A percentile compares a stretch with the other conserved stretches of the same genome.
These are phyloP conservation scores for Otolemur garnettii DNA, from an alignment of 2,113 vertebrate genomes.

Conservation along the genomic window DNA sequence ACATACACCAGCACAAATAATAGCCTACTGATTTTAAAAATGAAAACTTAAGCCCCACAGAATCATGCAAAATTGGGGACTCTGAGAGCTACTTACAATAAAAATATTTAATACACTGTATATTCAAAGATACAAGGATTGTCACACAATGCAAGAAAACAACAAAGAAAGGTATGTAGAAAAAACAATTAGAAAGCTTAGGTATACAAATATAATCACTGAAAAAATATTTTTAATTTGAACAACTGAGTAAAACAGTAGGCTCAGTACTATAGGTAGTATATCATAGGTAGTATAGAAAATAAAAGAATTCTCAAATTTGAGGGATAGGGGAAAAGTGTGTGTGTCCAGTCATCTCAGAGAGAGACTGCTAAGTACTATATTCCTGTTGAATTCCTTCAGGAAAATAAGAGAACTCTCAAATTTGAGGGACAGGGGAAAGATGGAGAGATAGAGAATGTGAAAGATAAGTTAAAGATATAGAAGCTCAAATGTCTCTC, in stretches of 20 bases:
- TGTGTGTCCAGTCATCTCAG: not conserved
- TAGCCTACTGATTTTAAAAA: not conserved
- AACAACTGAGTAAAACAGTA: not conserved
- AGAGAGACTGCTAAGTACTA: too few relatives aligned
- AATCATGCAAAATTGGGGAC: not conserved
- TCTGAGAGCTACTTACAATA: not conserved
- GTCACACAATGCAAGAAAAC: not conserved
- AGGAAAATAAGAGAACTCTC: not conserved
- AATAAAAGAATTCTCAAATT: not conserved
- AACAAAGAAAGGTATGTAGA: not conserved
- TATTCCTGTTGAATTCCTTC: too few relatives aligned
- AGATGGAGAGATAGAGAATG: not conserved
- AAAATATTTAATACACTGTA: not conserved
- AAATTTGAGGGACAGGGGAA: not conserved
- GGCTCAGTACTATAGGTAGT: not conserved
- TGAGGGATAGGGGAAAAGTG: not conserved
- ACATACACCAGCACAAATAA: not conserved
- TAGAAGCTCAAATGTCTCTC: not conserved
- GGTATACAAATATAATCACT: not conserved
- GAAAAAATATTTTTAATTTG: not conserved
- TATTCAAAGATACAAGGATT: not conserved
- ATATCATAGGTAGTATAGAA: not conserved
- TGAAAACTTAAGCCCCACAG: not conserved
- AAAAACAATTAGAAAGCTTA: not conserved
- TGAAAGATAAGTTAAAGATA: not conserved